Conservation (phyloP, 2,113 vertebrate species). For the Peromyscus californicus region DNA sequence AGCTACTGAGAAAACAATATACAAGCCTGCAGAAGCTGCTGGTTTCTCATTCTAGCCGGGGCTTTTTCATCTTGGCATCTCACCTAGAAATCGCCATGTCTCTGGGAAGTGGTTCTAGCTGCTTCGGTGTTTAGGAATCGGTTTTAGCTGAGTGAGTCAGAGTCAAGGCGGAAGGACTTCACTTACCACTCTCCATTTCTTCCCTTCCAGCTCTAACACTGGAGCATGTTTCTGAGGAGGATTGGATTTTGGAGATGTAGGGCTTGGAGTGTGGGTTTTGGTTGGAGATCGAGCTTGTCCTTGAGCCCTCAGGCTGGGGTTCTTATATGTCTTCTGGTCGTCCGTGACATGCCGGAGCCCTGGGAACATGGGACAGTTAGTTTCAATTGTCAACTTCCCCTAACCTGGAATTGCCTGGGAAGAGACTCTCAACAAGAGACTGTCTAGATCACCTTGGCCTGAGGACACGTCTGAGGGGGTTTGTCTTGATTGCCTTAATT, state of each 20-base stretch:
- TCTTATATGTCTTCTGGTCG: constrained; percentile 96
- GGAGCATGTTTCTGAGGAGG: constrained; percentile 89
- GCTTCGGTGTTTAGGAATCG: background rate
- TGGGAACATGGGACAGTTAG: constrained; percentile 68
- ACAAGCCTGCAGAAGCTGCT: background rate
- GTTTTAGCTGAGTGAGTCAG: accelerated
- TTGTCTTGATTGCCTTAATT: background rate
- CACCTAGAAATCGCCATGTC: background rate
- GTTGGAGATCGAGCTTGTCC: constrained; percentile 84
- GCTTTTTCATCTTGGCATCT: background rate
- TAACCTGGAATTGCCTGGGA: background rate
- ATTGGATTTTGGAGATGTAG: constrained; percentile 81
- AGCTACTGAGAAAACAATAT: background rate
- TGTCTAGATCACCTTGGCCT: background rate
- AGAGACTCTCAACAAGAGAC: background rate
- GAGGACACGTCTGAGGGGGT: background rate
- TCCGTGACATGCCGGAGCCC: constrained; percentile 96
- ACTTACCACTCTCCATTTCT: constrained; percentile 99
- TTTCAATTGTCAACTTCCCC: background rate
- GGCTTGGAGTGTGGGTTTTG: constrained; percentile 86
- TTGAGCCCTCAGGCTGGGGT: constrained; percentile 91
- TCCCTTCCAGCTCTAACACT: constrained; percentile 95
- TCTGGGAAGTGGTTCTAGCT: background rate
- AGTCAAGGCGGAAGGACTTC: background rate
- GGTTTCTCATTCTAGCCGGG: background rate